Evolutionary conservation across 2,888 invertebrate genomes (phyloP).

Genomic region (Lasioglossum zephyrum): DNA sequence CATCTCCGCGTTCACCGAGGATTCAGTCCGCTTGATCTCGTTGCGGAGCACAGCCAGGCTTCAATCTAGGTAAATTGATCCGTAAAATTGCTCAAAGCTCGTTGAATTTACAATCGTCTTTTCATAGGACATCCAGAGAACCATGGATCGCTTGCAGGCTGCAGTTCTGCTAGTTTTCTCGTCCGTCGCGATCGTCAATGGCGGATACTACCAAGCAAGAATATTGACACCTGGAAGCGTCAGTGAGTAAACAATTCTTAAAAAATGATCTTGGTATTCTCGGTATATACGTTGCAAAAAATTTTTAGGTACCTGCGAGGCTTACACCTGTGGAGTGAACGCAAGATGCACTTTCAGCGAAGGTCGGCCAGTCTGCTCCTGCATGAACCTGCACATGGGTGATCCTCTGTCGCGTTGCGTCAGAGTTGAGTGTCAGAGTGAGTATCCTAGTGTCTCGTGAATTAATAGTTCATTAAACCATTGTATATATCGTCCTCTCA

Average conservation of each 20-base stretch:
- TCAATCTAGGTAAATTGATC: conserved; percentile 1
- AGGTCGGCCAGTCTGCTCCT: conserved; percentile 92
- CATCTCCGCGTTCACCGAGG: conserved; percentile 41
- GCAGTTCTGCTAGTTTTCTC: conserved; percentile 72
- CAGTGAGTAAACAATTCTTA: conserved; percentile 63
- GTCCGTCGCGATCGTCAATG: conserved; percentile 55
- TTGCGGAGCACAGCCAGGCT: conserved; percentile 26
- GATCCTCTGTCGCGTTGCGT: conserved; percentile 91
- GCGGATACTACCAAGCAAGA: conserved; percentile 65
- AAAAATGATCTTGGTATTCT: not conserved
- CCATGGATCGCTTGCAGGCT: conserved; percentile 69
- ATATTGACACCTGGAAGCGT: conserved; percentile 60
- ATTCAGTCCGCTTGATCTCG: conserved; percentile 59
- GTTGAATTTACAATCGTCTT: not conserved
- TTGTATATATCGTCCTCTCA: conserved; percentile 70
- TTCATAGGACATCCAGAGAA: conserved; percentile 19
- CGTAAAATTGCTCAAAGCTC: not conserved
- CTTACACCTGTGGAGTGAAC: conserved; percentile 82
- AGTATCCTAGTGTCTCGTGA: conserved; percentile 73
- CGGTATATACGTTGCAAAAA: not conserved
- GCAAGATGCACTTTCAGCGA: conserved; percentile 85
- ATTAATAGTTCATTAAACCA: not conserved
- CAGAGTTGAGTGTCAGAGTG: conserved; percentile 90
- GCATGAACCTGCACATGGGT: conserved; percentile 91
- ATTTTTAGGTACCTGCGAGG: conserved; percentile 76